phyloP scores from a whole-genome alignment of 2,797 vertebrate genomes.

The Myotis vivesi region DNA sequence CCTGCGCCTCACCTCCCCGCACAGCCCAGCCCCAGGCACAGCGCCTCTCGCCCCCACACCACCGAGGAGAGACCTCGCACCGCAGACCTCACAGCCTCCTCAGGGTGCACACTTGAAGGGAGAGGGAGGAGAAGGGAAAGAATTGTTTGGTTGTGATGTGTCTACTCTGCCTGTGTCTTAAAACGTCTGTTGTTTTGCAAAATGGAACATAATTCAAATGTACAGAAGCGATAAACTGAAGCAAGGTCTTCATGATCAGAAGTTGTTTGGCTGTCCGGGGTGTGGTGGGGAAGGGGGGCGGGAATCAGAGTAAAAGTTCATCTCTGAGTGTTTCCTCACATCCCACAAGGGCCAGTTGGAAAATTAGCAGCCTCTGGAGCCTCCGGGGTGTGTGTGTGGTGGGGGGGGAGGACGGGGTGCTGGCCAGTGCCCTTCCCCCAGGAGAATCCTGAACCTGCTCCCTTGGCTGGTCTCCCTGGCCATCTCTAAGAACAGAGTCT shows the following conservation, averaged over 20 bases:
- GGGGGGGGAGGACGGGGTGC: too few relatives aligned
- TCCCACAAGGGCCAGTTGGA: not conserved
- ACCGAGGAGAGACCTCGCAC: not conserved
- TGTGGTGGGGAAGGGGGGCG: too few relatives aligned
- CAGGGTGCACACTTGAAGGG: not conserved
- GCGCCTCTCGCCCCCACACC: not conserved
- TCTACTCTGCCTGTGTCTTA: not conserved
- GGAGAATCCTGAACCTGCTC: not conserved
- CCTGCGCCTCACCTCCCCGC: not conserved
- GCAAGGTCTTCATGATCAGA: not conserved
- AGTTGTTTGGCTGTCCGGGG: not conserved
- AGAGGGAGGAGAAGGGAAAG: not conserved
- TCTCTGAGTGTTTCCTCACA: not conserved
- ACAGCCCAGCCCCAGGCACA: not conserved
- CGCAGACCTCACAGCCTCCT: not conserved
- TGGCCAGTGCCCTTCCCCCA: not conserved
- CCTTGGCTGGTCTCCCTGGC: not conserved
- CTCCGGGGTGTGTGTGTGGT: not conserved
- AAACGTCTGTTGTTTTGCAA: slow-evolving; percentile 28
- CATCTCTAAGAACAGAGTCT: not conserved
- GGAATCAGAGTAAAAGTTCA: not conserved
- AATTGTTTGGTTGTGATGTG: not conserved
- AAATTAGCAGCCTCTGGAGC: not conserved
- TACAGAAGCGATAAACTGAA: not conserved
- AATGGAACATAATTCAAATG: not conserved